Conservation (phyloP, 2,113 vertebrate genomes). For the Callorhinus ursinus region DNA sequence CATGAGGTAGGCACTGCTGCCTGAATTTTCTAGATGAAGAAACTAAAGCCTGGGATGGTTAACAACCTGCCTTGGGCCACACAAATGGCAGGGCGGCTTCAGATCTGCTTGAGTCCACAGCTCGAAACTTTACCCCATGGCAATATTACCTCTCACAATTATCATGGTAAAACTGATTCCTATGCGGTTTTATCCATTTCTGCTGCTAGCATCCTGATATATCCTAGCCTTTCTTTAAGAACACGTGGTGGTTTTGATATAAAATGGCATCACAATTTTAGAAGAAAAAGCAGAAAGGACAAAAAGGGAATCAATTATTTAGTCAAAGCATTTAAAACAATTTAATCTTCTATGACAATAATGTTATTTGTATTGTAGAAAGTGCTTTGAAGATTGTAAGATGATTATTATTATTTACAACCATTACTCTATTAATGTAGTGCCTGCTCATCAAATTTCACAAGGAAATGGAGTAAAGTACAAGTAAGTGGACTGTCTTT, state of each 20-base stretch:
- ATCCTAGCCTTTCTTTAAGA: neutral
- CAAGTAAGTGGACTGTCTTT: neutral
- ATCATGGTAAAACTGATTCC: neutral
- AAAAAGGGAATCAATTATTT: neutral
- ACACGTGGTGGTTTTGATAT: neutral
- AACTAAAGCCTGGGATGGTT: neutral
- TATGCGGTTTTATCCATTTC: neutral
- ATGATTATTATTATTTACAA: neutral
- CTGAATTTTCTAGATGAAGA: neutral
- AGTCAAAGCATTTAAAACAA: constrained; percentile 32
- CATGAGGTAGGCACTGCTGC: rapidly evolving
- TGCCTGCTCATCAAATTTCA: neutral
- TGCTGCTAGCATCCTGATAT: neutral
- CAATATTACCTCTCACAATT: neutral
- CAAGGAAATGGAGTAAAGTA: neutral
- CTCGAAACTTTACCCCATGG: neutral
- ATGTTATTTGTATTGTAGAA: constrained; percentile 50
- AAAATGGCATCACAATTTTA: neutral
- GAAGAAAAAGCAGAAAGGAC: constrained; percentile 15
- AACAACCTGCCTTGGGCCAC: neutral
- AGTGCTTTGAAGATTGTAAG: constrained; percentile 18
- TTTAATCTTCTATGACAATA: neutral
- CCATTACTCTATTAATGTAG: neutral
- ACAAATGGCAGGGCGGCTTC: neutral
- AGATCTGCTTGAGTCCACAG: neutral